Conservation (phyloP, 53 echinoderm and acorn worm species). For the Temnopleurus reevesii region DNA sequence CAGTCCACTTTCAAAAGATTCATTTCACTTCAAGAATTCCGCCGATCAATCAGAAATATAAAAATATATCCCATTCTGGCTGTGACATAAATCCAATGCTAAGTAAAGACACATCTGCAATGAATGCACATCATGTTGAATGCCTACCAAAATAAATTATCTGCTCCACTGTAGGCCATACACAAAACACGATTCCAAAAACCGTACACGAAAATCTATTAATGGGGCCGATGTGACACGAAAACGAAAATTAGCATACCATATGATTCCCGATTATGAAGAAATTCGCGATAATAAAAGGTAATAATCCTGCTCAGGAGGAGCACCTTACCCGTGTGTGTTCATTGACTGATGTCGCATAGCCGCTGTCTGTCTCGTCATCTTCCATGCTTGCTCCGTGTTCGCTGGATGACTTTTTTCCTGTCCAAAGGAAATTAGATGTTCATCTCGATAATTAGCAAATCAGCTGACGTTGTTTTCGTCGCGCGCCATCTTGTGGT, state of each 20-base stretch:
- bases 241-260: conserved; percentile 17
- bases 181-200: background rate
- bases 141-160: too few relatives aligned
- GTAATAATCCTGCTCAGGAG: conserved; percentile 45
- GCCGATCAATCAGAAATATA: too few relatives aligned
- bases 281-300: conserved; percentile 21
- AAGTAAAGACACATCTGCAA: too few relatives aligned
- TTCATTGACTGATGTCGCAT: conserved; percentile 90
- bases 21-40: too few relatives aligned
- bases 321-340: conserved; percentile 86
- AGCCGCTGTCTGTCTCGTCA: conserved; percentile 98
- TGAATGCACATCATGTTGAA: too few relatives aligned
- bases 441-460: conserved; percentile 36
- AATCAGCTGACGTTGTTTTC: conserved; percentile 29
- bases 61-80: too few relatives aligned
- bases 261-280: conserved; percentile 34
- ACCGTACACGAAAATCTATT: conserved; percentile 26
- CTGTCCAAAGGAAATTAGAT: conserved; percentile 42
- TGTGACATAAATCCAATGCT: too few relatives aligned
- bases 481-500: conserved; percentile 42
- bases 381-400: conserved; percentile 82
- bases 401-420: background rate
- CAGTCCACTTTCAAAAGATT: too few relatives aligned
- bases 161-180: too few relatives aligned
- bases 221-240: conserved; percentile 32